Percentiles rank a stretch among this genome's conserved stretches.
These are phyloP conservation scores for Drosophila lacicola DNA, from an alignment of 2,888 invertebrate species.

Conservation along the genomic window DNA sequence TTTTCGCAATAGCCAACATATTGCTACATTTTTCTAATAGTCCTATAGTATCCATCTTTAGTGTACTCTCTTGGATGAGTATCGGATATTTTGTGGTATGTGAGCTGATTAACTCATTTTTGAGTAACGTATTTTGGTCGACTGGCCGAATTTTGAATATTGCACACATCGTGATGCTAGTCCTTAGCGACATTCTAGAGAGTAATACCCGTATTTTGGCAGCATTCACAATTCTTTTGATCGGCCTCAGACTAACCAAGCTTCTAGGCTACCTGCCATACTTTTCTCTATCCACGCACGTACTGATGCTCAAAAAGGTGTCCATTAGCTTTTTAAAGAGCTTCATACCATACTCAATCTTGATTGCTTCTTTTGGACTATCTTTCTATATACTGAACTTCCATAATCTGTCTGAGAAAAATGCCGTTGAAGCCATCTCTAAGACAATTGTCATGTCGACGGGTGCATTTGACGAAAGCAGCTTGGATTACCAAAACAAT, in stretches of 20 bases:
- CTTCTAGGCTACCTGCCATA: slow-evolving; percentile 24
- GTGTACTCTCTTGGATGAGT: background rate
- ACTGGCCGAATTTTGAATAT: background rate
- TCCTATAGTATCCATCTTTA: background rate
- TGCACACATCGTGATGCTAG: background rate
- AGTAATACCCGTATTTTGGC: slow-evolving; percentile 8
- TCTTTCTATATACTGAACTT: slow-evolving; percentile 31
- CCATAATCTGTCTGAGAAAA: background rate
- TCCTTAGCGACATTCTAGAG: background rate
- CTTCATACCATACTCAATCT: slow-evolving; percentile 19
- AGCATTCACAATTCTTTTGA: slow-evolving; percentile 25
- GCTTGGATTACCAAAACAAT: background rate
- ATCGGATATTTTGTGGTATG: background rate
- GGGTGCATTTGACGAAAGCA: slow-evolving; percentile 38
- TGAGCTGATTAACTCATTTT: background rate
- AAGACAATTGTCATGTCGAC: slow-evolving; percentile 31
- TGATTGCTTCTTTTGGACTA: slow-evolving; percentile 15
- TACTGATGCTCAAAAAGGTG: slow-evolving; percentile 32
- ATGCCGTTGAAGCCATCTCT: background rate
- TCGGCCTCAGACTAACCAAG: slow-evolving; percentile 12
- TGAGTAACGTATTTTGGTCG: background rate
- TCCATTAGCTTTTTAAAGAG: slow-evolving; percentile 14
- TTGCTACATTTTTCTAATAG: background rate
- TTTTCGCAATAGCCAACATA: background rate
- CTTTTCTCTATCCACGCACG: slow-evolving; percentile 14